phyloP scores from a whole-genome alignment of 1,140 invertebrate genomes.

The Stegodyphus dumicola region DNA sequence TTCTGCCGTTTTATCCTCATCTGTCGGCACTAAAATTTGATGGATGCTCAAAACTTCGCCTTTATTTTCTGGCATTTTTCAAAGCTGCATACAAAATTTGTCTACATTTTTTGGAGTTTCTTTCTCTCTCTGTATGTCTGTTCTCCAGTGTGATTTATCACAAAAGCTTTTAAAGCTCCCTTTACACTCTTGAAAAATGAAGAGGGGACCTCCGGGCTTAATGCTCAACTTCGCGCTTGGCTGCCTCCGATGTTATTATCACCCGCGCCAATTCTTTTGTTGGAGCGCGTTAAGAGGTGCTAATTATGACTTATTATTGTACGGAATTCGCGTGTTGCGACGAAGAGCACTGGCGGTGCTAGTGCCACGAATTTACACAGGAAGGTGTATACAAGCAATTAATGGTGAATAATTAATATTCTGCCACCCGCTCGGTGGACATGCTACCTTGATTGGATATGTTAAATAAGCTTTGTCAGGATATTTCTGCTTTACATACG shows the following conservation, averaged over 20 bases:
- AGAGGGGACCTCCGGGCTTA: not conserved
- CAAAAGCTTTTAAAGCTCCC: conserved; percentile 30
- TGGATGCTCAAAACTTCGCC: not conserved
- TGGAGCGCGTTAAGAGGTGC: conserved; percentile 37
- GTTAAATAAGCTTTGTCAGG: no score
- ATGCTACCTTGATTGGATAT: no score
- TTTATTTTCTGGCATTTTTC: not conserved
- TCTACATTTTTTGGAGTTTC: no score
- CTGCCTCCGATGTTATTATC: conserved; percentile 38
- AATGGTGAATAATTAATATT: no score
- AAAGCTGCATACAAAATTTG: no score
- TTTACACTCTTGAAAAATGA: conserved; percentile 28
- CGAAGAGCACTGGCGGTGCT: no score
- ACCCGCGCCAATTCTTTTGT: conserved; percentile 17
- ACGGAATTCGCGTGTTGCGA: no score
- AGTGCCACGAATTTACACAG: no score
- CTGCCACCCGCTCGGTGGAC: no score
- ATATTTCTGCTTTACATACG: no score
- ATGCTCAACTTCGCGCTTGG: conserved; percentile 36
- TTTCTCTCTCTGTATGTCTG: no score
- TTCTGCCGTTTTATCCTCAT: not conserved
- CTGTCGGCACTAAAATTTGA: conserved; percentile 10
- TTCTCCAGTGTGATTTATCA: conserved; percentile 19
- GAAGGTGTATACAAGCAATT: no score
- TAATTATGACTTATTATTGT: conserved; percentile 42